Evolutionary conservation across 2,113 vertebrate species (phyloP).

Genomic region (Lichenostomus cassidix): DNA sequence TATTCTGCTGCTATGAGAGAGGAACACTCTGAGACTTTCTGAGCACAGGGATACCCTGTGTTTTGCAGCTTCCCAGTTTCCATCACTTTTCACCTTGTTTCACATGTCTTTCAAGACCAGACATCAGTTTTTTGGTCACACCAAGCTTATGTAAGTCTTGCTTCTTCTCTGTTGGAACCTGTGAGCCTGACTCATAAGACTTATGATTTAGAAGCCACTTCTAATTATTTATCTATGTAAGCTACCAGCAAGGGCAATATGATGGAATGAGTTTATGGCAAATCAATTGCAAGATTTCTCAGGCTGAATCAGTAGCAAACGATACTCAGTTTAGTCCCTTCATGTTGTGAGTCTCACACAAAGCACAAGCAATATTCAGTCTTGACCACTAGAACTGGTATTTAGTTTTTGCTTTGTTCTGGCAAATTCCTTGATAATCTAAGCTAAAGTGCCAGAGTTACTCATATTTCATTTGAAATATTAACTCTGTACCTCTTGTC

Average conservation of each 20-base stretch:
- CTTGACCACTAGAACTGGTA: neutral
- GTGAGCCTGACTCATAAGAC: neutral
- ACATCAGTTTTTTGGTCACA: neutral
- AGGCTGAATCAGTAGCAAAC: neutral
- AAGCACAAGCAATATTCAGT: neutral
- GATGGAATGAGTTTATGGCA: neutral
- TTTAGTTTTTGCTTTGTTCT: neutral
- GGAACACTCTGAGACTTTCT: neutral
- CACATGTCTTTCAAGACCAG: neutral
- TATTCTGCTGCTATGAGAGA: neutral
- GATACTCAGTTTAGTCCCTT: neutral
- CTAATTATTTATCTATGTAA: neutral
- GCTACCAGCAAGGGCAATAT: neutral
- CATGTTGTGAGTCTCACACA: neutral
- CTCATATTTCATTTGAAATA: neutral
- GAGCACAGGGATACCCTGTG: neutral
- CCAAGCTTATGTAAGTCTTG: neutral
- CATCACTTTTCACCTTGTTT: neutral
- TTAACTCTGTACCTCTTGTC: neutral
- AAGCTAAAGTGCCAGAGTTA: neutral
- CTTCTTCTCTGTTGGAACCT: neutral
- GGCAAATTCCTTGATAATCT: neutral
- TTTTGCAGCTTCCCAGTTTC: neutral
- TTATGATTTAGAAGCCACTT: neutral
- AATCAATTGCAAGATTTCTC: neutral